phyloP scores from a whole-genome alignment of 2,888 invertebrate species.

The Catocala nupta region DNA sequence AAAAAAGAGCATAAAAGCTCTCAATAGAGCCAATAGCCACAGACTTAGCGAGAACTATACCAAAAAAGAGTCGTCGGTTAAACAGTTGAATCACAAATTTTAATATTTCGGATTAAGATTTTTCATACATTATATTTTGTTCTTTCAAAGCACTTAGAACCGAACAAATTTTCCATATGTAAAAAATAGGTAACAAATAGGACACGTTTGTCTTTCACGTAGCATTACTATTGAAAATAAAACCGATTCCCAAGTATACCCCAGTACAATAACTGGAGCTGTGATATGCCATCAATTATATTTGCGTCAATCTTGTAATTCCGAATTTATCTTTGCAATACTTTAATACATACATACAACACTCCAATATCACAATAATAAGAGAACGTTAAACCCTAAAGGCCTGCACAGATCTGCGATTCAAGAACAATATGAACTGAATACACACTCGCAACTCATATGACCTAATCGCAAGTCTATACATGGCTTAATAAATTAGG shows the following conservation, averaged over 20 bases:
- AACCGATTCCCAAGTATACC: constrained; percentile 16
- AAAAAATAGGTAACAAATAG: constrained; percentile 29
- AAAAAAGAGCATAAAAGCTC: no score
- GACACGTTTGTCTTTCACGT: constrained; percentile 38
- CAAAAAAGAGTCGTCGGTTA: no score
- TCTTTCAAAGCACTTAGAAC: constrained; percentile 2
- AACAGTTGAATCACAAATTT: no score
- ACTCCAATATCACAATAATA: constrained; percentile 46
- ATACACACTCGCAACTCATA: background rate
- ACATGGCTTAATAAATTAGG: constrained; percentile 2
- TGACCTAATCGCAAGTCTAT: no score
- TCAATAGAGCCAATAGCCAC: no score
- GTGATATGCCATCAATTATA: constrained; percentile 36
- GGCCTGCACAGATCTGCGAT: constrained; percentile 1
- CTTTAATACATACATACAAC: constrained; percentile 40
- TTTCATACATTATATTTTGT: background rate
- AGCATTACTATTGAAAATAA: constrained; percentile 34
- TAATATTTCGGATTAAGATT: no score
- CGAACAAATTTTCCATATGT: constrained; percentile 37
- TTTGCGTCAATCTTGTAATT: constrained; percentile 27
- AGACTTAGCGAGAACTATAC: no score
- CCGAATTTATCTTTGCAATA: constrained; percentile 26
- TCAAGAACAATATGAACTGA: background rate
- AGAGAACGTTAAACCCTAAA: constrained; percentile 15
- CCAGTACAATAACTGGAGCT: constrained; percentile 22